These are phyloP conservation scores for Neodiprion fabricii DNA, from an alignment of 1,140 invertebrate species.

Conservation along the genomic window DNA sequence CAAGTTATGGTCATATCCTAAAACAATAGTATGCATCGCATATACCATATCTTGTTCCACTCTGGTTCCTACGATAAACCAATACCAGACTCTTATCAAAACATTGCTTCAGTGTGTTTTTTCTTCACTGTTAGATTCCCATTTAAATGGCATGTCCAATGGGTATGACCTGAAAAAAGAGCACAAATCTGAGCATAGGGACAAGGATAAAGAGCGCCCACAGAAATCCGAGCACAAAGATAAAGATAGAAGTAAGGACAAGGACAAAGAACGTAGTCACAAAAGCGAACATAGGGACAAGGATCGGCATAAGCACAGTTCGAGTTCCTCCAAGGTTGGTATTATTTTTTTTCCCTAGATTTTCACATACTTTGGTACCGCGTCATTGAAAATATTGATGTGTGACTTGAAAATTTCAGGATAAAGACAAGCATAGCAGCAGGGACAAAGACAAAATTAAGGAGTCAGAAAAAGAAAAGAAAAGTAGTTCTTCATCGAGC, in stretches of 20 bases:
- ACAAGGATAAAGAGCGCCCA: conserved; percentile 70
- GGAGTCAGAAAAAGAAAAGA: conserved; percentile 45
- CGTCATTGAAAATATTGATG: neutral
- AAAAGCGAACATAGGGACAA: conserved; percentile 54
- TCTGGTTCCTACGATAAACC: too few species aligned
- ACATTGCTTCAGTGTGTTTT: too few species aligned
- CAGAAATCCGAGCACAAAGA: conserved; percentile 62
- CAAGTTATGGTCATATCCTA: too few species aligned
- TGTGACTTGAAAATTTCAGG: conserved; percentile 27
- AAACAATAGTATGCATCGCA: too few species aligned
- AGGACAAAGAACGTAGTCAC: conserved; percentile 52
- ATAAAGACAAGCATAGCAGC: conserved; percentile 54
- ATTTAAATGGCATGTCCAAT: conserved; percentile 76
- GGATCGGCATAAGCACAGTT: conserved; percentile 50
- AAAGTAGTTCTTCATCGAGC: conserved; percentile 55
- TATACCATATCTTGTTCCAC: too few species aligned
- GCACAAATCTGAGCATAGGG: conserved; percentile 71
- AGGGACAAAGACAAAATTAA: conserved; percentile 39
- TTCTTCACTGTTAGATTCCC: conserved; percentile 46
- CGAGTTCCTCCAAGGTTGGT: conserved; percentile 28
- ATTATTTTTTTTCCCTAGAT: neutral
- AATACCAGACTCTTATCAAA: too few species aligned
- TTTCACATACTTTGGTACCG: neutral
- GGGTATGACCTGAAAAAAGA: conserved; percentile 73
- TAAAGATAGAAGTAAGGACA: conserved; percentile 51